Evolutionary conservation across 1,140 invertebrate genomes (phyloP), one percentile per base, ranked within the genome.

Genomic region (Musca vetustissima): DNA sequence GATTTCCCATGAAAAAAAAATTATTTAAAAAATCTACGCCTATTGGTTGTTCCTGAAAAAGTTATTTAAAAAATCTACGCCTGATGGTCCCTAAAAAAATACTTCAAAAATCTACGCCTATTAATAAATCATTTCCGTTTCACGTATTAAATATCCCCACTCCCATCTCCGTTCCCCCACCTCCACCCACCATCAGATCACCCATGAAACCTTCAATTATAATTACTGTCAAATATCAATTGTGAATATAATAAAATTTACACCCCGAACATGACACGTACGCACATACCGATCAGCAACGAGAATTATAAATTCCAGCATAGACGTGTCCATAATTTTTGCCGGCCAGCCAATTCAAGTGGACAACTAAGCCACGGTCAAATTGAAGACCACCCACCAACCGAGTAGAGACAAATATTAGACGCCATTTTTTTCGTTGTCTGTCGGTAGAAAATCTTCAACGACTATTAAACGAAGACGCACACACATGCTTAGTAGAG

Each of bases 341-440:
- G 0, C 15, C 53, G 25, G 11, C 22, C 21, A 57, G n/a, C 21
- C 24, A 49, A 4, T 49, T n/a, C 48, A 49, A n/a, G 9, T 15
- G 17, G n/a, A 6, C 15, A n/a, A 19, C 13, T 49, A n/a, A 24
- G 24, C 52, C 22, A 55, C n/a, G 11, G 14, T 11, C 14, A 55
- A 59, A 32, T 24, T n/a, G 25, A 59, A 59, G 55, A 59, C 55
- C 55, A 59, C 55, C 55, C 55, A 59, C 55, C 28, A 32, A 32
- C 28, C 28, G 28, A n/a, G 28, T 32, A 32, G 4, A 32, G 28
- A 32, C 28, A 9, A 28, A 17, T 32, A 59, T 59, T 59, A 59
- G 55, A 59, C 55, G 55, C 55, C 55, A 59, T 59, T 59, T 59
- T 59, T 59, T 59, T 25, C n/a, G n/a, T n/a, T n/a, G n/a, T n/a